phyloP scores from a whole-genome alignment of 2,888 invertebrate genomes.

The Masnerella sp. region DNA sequence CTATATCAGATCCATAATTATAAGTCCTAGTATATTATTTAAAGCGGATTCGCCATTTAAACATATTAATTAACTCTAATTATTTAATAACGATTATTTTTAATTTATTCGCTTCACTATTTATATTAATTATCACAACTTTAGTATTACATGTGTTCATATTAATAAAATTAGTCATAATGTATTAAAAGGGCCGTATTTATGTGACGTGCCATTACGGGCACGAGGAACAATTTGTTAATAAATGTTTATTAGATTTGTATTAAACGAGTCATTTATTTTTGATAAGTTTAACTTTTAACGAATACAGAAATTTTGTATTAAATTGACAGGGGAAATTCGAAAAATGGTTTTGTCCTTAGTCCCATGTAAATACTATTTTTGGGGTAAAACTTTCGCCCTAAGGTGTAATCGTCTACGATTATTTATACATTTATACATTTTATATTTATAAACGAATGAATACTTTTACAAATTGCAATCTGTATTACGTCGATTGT shows the following conservation, averaged over 20 bases:
- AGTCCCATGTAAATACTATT: conserved; percentile 19
- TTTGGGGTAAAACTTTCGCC: conserved; percentile 5
- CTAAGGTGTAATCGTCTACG: conserved; percentile 14
- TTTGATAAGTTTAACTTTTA: conserved; percentile 13
- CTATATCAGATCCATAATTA: too few relatives aligned
- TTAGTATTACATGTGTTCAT: conserved; percentile 45
- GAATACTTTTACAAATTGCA: conserved; percentile 14
- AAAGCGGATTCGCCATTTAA: too few relatives aligned
- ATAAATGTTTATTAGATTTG: conserved; percentile 45
- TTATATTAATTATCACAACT: conserved; percentile 37
- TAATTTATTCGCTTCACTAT: conserved; percentile 46
- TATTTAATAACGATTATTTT: conserved; percentile 41
- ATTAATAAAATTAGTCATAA: conserved; percentile 34
- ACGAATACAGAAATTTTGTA: not conserved
- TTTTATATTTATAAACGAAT: conserved; percentile 22
- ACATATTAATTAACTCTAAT: conserved; percentile 28
- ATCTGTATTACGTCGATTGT: conserved; percentile 13
- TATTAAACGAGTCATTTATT: conserved; percentile 36
- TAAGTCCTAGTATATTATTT: too few relatives aligned
- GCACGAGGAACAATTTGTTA: conserved; percentile 36
- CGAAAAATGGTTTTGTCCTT: not conserved
- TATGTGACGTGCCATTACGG: conserved; percentile 15
- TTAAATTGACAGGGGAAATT: conserved; percentile 1
- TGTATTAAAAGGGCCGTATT: conserved; percentile 29
- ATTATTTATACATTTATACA: conserved; percentile 31